Conservation (phyloP, 2,888 invertebrate genomes). For the Terebella lapidaria region DNA sequence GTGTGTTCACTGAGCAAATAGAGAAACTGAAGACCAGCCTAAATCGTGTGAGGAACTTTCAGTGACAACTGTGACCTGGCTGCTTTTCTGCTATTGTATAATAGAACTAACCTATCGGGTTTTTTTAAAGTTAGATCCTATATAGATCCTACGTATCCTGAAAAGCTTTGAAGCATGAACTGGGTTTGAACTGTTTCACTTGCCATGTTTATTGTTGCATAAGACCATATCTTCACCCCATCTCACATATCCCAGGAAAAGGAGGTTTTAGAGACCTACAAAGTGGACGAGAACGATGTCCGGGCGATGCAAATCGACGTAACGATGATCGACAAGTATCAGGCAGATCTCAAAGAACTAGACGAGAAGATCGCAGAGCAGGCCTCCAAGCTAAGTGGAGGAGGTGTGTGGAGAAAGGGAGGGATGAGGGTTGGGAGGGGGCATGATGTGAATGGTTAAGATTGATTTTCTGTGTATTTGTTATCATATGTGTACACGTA, state of each 20-base stretch:
- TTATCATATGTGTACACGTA: neutral
- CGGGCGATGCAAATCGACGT: constrained; percentile 69
- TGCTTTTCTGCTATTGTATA: no score
- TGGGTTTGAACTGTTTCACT: no score
- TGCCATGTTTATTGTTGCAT: no score
- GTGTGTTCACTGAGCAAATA: neutral
- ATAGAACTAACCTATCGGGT: no score
- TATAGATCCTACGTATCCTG: no score
- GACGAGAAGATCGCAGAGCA: constrained; percentile 38
- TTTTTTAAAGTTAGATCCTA: no score
- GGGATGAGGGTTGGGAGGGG: no score
- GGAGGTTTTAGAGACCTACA: constrained; percentile 48
- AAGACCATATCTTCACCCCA: no score
- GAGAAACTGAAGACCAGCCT: neutral
- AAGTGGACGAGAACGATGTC: constrained; percentile 56
- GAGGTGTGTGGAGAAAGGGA: constrained; percentile 34
- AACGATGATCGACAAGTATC: constrained; percentile 68
- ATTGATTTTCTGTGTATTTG: neutral
- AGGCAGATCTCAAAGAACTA: no score
- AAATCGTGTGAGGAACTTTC: neutral
- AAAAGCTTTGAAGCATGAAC: no score
- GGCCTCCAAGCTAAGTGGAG: constrained; percentile 35
- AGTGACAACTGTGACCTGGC: neutral
- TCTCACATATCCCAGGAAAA: constrained; percentile 30
- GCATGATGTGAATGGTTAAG: neutral